Conservation (phyloP, 2,113 vertebrate genomes). For the Petroica traversi region DNA sequence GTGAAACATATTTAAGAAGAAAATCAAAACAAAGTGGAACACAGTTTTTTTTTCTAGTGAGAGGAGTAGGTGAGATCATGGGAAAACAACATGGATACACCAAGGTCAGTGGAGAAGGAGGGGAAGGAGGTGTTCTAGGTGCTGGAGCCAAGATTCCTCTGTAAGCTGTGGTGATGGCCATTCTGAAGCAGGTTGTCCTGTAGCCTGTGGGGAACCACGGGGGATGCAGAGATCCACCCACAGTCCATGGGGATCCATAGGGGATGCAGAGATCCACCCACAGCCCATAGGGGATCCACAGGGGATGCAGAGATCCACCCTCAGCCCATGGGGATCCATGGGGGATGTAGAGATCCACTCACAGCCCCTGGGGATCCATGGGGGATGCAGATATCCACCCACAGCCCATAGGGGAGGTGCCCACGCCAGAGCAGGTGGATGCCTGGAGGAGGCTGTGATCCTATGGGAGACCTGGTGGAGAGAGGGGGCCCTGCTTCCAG, state of each 20-base stretch:
- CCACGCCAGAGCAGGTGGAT: rapidly evolving
- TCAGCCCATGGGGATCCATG: neutral
- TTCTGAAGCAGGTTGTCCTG: neutral
- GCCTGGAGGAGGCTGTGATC: neutral
- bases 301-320: neutral
- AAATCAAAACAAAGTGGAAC: neutral
- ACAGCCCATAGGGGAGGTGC: neutral
- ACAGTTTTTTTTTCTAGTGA: neutral
- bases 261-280: neutral
- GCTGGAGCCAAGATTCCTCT: rapidly evolving
- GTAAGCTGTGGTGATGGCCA: rapidly evolving
- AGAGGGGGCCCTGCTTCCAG: neutral
- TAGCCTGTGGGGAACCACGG: neutral
- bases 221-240: neutral
- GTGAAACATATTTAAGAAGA: neutral
- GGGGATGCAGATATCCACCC: neutral
- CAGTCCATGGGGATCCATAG: neutral
- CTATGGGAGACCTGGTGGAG: rapidly evolving
- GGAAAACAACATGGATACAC: too few relatives aligned
- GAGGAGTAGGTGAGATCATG: neutral
- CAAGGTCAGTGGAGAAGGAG: neutral
- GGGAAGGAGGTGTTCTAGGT: rapidly evolving
- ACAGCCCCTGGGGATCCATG: neutral
- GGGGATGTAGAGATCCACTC: neutral
- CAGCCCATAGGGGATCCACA: neutral